phyloP scores from a whole-genome alignment of 1,140 invertebrate genomes.

The Drosophila erecta region DNA sequence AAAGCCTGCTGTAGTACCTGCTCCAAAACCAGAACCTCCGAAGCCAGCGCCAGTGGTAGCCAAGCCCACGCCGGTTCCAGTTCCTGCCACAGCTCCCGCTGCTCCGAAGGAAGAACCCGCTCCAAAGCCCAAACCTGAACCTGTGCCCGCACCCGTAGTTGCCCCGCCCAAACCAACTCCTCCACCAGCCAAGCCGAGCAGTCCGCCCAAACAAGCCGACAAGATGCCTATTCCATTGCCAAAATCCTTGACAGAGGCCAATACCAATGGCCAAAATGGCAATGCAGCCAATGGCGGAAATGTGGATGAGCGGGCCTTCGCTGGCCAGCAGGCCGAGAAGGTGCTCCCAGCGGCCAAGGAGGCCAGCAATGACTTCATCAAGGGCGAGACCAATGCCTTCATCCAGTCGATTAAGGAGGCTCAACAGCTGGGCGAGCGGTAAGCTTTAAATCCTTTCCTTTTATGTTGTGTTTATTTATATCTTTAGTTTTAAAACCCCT shows the following conservation, averaged over 20 bases:
- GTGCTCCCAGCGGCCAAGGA: constrained; percentile 59
- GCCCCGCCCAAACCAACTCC: constrained; percentile 29
- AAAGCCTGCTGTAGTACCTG: constrained; percentile 6
- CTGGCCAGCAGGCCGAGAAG: constrained; percentile 44
- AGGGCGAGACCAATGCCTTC: constrained; percentile 66
- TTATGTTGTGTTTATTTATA: background rate
- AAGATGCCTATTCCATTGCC: constrained; percentile 75
- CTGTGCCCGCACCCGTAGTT: constrained; percentile 29
- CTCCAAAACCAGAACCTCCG: constrained; percentile 21
- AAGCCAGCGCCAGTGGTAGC: constrained; percentile 35
- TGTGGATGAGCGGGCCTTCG: constrained; percentile 59
- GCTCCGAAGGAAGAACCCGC: constrained; percentile 33
- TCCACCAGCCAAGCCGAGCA: constrained; percentile 38
- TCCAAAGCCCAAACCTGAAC: constrained; percentile 23
- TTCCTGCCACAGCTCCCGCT: constrained; percentile 24
- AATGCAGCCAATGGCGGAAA: constrained; percentile 10
- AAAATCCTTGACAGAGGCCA: constrained; percentile 62
- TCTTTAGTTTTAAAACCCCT: constrained; percentile 22
- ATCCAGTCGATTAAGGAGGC: constrained; percentile 74
- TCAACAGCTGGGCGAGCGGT: constrained; percentile 65
- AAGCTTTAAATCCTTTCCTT: constrained; percentile 26
- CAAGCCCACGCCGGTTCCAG: constrained; percentile 34
- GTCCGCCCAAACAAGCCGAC: constrained; percentile 48
- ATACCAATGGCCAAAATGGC: constrained; percentile 61
- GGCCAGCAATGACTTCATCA: constrained; percentile 76